phyloP scores from a whole-genome alignment of 2,888 invertebrate genomes.

The Synanthedon tipuliformis region DNA sequence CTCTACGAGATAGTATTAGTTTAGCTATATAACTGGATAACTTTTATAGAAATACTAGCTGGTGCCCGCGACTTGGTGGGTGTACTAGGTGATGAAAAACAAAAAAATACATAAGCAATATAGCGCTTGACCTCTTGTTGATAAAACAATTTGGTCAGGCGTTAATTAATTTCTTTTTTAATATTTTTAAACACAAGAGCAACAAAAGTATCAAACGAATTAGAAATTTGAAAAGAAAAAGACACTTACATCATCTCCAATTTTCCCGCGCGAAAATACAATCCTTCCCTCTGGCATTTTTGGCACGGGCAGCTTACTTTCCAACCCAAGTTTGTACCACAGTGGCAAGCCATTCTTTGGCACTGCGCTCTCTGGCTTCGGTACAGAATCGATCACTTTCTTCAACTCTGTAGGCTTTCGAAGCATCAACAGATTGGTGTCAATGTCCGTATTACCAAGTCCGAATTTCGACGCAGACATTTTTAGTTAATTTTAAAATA shows the following conservation, averaged over 20 bases:
- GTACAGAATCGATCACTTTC: conserved; percentile 57
- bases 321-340: conserved; percentile 65
- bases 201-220: too few relatives aligned
- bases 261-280: conserved; percentile 60
- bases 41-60: too few relatives aligned
- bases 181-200: too few relatives aligned
- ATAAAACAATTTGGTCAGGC: too few relatives aligned
- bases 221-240: not conserved
- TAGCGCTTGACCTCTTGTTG: too few relatives aligned
- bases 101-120: too few relatives aligned
- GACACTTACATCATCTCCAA: conserved; percentile 61
- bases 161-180: too few relatives aligned
- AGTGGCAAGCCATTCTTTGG: conserved; percentile 63
- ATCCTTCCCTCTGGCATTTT: conserved; percentile 62
- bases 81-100: too few relatives aligned
- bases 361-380: conserved; percentile 52
- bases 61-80: too few relatives aligned
- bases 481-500: conserved; percentile 11
- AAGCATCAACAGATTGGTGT: conserved; percentile 47
- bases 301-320: conserved; percentile 65
- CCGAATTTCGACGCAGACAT: conserved; percentile 25
- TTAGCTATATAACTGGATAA: too few relatives aligned
- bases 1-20: too few relatives aligned
- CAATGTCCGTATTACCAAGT: conserved; percentile 35
- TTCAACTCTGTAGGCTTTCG: conserved; percentile 57